These are phyloP conservation scores for Maconellicoccus hirsutus DNA, from an alignment of 1,140 invertebrate species.

Conservation along the genomic window DNA sequence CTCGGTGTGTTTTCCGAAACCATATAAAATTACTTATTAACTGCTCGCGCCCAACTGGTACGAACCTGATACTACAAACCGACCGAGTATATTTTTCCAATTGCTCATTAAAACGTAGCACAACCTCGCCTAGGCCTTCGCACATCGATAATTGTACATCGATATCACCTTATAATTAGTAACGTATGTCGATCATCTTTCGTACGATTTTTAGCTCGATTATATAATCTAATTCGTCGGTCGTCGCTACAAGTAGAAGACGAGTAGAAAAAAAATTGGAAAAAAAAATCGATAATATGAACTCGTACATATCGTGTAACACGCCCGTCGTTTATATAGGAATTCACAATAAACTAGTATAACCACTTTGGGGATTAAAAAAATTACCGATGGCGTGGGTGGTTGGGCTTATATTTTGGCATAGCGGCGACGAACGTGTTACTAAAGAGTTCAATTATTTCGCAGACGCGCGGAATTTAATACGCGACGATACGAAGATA, in stretches of 20 bases:
- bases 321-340: not conserved
- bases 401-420: not conserved
- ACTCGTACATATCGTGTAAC: not conserved
- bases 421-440: not conserved
- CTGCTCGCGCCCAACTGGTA: no score
- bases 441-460: not conserved
- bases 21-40: no score
- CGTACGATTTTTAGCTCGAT: no score
- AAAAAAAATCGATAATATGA: not conserved
- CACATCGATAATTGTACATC: not conserved
- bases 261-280: not conserved
- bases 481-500: not conserved
- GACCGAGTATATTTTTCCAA: no score
- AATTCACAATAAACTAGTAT: not conserved
- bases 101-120: no score
- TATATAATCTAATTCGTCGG: no score
- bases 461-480: not conserved
- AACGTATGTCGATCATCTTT: not conserved
- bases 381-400: not conserved
- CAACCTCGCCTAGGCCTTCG: not conserved
- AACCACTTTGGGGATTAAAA: not conserved
- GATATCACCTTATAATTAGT: not conserved
- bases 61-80: no score
- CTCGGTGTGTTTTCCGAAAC: no score
- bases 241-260: no score